phyloP scores from a whole-genome alignment of 2,113 vertebrate genomes.

The Microcebus jonahi region DNA sequence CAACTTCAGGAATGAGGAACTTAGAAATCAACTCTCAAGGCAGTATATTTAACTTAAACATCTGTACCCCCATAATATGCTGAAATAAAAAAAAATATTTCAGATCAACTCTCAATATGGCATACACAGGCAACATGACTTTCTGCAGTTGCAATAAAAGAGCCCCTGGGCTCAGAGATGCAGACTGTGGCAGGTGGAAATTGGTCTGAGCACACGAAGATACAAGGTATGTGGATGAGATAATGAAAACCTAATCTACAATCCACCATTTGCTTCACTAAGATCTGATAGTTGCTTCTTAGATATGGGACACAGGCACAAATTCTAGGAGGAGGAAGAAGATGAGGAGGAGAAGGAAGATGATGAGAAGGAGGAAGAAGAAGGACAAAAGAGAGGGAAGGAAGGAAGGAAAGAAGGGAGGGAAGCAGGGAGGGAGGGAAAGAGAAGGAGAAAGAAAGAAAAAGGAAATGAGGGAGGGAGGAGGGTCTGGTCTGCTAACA shows the following conservation, averaged over 20 bases:
- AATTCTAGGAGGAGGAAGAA: no score
- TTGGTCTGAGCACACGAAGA: neutral
- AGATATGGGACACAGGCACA: no score
- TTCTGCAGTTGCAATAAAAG: neutral
- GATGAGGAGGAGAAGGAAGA: neutral
- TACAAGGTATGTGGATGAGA: no score
- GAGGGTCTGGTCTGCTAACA: no score
- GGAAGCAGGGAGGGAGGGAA: accelerated
- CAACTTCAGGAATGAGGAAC: neutral
- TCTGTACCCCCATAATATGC: no score
- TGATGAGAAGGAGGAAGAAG: neutral
- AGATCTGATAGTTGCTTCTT: neutral
- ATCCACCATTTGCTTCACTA: no score
- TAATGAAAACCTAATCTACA: neutral
- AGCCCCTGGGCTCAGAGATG: no score
- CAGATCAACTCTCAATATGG: neutral
- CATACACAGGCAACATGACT: no score
- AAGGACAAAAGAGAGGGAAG: neutral
- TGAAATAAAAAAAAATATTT: no score
- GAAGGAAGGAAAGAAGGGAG: neutral
- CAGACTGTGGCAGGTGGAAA: neutral
- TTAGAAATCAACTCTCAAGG: no score
- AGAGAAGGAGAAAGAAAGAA: neutral
- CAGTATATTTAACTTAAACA: no score
- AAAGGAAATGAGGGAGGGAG: neutral